Percentiles rank a stretch among this genome's conserved stretches.
Conservation (phyloP, 2,113 vertebrate species). For the Fukomys damarensis region DNA sequence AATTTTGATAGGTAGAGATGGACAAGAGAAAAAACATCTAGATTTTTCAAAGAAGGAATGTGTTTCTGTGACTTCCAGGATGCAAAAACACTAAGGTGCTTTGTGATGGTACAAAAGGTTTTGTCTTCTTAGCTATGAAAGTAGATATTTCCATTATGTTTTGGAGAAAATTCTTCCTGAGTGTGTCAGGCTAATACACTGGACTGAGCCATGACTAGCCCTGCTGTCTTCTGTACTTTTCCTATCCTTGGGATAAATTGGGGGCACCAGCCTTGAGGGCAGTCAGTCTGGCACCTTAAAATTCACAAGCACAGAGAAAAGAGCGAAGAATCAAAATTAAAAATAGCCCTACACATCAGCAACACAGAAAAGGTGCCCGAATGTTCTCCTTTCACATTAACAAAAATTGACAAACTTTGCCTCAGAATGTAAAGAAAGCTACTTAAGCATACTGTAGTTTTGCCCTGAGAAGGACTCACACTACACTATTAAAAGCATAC, state of each 20-base stretch:
- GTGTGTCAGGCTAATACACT: conserved; percentile 16
- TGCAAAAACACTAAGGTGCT: background rate
- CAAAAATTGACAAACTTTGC: conserved; percentile 52
- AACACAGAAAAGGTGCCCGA: conserved; percentile 65
- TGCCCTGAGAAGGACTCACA: background rate
- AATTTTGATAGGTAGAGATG: conserved; percentile 12
- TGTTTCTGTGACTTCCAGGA: background rate
- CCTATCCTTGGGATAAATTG: conserved; percentile 71
- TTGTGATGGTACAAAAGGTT: background rate
- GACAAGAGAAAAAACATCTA: background rate
- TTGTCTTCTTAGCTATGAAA: conserved; percentile 40
- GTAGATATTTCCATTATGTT: conserved; percentile 44
- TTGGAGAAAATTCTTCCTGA: conserved; percentile 35
- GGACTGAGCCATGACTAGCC: conserved; percentile 25
- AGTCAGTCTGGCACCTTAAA: conserved; percentile 80
- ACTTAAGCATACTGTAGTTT: background rate
- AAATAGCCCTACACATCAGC: conserved; percentile 76
- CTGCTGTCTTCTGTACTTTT: conserved; percentile 51
- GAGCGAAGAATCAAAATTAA: conserved; percentile 72
- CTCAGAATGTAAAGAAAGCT: background rate
- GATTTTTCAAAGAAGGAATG: background rate
- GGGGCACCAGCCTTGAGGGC: conserved; percentile 69
- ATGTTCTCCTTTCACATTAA: conserved; percentile 64
- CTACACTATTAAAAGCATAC: background rate
- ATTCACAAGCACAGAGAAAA: conserved; percentile 79